Conservation (phyloP, 2,888 invertebrate species). For the Caprella mutica region DNA sequence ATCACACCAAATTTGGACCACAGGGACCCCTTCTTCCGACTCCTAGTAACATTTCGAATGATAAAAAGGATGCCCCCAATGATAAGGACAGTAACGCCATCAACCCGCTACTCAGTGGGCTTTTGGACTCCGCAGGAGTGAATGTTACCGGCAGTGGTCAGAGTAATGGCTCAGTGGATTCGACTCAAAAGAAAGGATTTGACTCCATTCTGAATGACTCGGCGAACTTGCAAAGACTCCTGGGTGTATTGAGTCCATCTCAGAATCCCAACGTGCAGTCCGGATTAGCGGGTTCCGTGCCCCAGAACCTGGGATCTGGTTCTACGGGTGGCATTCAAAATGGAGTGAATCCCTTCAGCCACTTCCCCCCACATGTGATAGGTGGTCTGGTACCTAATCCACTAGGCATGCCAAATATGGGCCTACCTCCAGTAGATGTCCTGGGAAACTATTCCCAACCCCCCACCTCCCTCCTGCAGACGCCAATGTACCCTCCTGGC, state of each 20-base stretch:
- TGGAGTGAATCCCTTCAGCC: constrained; percentile 32
- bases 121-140: constrained; percentile 1
- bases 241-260: no score
- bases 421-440: constrained; percentile 1
- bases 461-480: constrained; percentile 28
- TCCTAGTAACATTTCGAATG: no score
- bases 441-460: constrained; percentile 30
- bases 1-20: no score
- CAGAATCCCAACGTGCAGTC: constrained; percentile 8
- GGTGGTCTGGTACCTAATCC: constrained; percentile 15
- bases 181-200: no score
- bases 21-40: no score
- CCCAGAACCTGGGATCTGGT: neutral
- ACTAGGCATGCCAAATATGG: constrained; percentile 21
- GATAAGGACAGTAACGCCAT: no score
- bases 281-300: neutral
- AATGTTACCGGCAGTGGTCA: neutral
- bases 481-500: constrained; percentile 20
- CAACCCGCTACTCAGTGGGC: neutral
- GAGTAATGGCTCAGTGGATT: no score
- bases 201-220: neutral
- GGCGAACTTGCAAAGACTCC: neutral
- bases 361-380: constrained; percentile 30
- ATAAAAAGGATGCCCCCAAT: no score
- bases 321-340: neutral